These are phyloP conservation scores for Forbesichthys agassizii DNA, from an alignment of 2,113 vertebrate species.

Conservation along the genomic window DNA sequence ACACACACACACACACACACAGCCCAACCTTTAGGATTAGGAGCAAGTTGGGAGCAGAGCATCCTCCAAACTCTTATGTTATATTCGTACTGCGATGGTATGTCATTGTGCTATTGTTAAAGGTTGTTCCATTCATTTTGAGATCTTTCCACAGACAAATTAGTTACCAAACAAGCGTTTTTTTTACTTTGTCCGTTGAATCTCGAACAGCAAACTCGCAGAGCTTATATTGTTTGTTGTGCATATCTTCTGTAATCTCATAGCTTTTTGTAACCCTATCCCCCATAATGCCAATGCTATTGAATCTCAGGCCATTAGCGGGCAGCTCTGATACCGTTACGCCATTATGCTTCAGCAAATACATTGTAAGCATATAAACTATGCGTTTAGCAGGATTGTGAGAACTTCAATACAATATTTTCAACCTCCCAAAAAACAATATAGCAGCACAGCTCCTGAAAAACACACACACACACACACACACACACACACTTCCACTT, in stretches of 20 bases:
- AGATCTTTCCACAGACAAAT: constrained; percentile 46
- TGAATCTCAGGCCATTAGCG: constrained; percentile 57
- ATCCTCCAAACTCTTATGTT: constrained; percentile 33
- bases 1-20: constrained; percentile 22
- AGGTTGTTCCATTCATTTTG: constrained; percentile 54
- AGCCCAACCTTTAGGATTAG: constrained; percentile 25
- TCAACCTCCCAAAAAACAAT: constrained; percentile 10
- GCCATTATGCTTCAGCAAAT: constrained; percentile 45
- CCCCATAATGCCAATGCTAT: constrained; percentile 26
- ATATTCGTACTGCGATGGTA: constrained; percentile 34
- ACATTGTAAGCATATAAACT: constrained; percentile 36
- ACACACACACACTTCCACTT: constrained; percentile 4
- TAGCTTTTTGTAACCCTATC: constrained; percentile 50
- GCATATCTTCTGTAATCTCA: constrained; percentile 51
- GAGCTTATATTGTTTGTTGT: constrained; percentile 60
- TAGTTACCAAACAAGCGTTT: constrained; percentile 41
- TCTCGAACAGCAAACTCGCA: constrained; percentile 54
- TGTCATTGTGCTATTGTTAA: constrained; percentile 68
- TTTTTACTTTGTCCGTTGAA: constrained; percentile 46
- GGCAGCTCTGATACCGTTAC: constrained; percentile 48
- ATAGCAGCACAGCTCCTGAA: constrained; percentile 14
- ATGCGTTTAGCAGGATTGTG: constrained; percentile 19
- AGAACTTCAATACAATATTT: constrained; percentile 32
- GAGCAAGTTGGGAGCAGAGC: constrained; percentile 43
- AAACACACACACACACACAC: constrained; percentile 9